phyloP scores from a whole-genome alignment of 2,113 vertebrate species.

The Apteryx owenii region DNA sequence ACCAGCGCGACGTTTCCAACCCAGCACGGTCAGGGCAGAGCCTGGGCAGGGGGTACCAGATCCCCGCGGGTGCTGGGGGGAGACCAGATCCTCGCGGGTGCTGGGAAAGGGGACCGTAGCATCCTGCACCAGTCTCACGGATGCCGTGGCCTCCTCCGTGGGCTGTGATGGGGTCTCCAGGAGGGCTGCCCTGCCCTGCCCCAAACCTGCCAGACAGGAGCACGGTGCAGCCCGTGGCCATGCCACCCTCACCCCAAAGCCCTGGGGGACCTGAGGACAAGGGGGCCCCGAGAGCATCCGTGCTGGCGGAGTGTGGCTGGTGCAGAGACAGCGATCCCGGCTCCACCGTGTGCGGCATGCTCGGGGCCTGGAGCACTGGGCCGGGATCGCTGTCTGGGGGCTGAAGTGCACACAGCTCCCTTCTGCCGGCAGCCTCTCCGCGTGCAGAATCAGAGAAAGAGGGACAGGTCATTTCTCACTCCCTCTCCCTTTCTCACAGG shows the following conservation, averaged over 20 bases:
- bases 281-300: background rate
- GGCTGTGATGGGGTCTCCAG: background rate
- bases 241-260: background rate
- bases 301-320: background rate
- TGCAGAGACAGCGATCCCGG: background rate
- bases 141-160: fast-evolving
- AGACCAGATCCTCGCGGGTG: background rate
- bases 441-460: background rate
- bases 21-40: background rate
- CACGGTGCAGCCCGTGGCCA: background rate
- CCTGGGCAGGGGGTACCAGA: background rate
- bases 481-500: background rate
- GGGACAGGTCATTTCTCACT: background rate
- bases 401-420: too few relatives aligned
- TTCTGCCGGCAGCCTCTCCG: fast-evolving
- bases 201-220: background rate
- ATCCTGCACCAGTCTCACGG: too few relatives aligned
- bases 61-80: too few relatives aligned
- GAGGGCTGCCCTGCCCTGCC: background rate
- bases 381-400: background rate
- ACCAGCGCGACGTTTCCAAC: background rate
- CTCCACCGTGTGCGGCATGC: too few relatives aligned
- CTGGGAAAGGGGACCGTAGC: background rate
- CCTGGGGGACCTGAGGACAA: fast-evolving
- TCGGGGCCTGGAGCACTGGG: too few relatives aligned